Conservation (phyloP, 2,888 invertebrate genomes). For the Auanema freiburgensis region DNA sequence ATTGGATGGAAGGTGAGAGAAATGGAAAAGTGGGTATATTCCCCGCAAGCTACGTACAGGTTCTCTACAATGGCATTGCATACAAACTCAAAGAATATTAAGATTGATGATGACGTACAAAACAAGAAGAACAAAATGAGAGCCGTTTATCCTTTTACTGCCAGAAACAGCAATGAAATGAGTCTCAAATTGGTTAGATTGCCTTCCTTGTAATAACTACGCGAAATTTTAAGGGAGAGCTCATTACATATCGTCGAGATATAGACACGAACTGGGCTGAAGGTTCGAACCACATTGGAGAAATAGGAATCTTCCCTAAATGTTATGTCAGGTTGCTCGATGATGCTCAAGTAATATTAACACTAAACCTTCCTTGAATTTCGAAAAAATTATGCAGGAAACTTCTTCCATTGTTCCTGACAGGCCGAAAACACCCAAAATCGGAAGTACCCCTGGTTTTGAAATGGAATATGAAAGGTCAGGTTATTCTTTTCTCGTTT, state of each 20-base stretch:
- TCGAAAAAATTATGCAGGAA: slow-evolving; percentile 8
- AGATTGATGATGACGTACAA: not conserved
- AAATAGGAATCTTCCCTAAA: slow-evolving; percentile 57
- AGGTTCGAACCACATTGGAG: slow-evolving; percentile 51
- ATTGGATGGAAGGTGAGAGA: slow-evolving; percentile 61
- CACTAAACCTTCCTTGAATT: too few species aligned
- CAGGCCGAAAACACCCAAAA: slow-evolving; percentile 47
- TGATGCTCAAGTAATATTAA: slow-evolving; percentile 11
- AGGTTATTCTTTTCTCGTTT: not conserved
- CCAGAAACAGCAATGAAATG: slow-evolving; percentile 51
- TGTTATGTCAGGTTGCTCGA: slow-evolving; percentile 44
- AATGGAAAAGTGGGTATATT: slow-evolving; percentile 58
- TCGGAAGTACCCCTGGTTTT: slow-evolving; percentile 16
- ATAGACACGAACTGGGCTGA: slow-evolving; percentile 59
- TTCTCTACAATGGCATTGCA: too few species aligned
- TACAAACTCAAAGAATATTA: too few species aligned
- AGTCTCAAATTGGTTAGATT: slow-evolving; percentile 42
- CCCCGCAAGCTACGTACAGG: slow-evolving; percentile 56
- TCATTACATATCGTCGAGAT: slow-evolving; percentile 41
- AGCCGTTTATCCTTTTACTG: slow-evolving; percentile 56
- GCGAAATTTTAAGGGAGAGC: slow-evolving; percentile 51
- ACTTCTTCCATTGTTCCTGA: slow-evolving; percentile 26
- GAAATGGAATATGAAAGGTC: slow-evolving; percentile 11
- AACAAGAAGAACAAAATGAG: slow-evolving; percentile 29
- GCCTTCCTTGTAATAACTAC: not conserved